Conservation (phyloP, 2,888 invertebrate genomes). For the Tineola bisselliella region DNA sequence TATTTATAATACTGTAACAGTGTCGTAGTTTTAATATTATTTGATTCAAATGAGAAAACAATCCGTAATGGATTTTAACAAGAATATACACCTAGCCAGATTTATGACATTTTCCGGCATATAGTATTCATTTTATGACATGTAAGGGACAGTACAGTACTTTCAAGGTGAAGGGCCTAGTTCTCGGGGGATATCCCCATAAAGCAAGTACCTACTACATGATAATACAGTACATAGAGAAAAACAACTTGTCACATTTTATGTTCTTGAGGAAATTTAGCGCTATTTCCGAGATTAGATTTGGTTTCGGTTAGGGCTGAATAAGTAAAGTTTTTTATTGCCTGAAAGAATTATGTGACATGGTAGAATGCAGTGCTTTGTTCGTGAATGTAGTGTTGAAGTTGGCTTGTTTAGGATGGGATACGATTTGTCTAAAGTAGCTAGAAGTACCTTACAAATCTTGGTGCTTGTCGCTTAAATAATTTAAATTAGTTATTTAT, state of each 20-base stretch:
- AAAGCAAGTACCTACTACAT: constrained; percentile 6
- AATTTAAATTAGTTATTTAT: no score
- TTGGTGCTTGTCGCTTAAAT: no score
- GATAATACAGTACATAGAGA: not conserved
- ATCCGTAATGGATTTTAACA: not conserved
- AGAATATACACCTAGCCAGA: not conserved
- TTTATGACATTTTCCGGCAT: constrained; percentile 12
- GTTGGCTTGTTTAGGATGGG: no score
- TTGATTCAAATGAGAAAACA: no score
- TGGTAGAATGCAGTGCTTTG: no score
- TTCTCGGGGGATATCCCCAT: not conserved
- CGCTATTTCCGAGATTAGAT: constrained; percentile 3
- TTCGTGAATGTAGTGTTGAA: no score
- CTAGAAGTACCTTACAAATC: no score
- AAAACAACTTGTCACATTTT: constrained; percentile 3
- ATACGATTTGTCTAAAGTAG: no score
- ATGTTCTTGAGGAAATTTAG: constrained; percentile 1
- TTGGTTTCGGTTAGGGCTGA: not conserved
- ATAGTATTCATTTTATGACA: constrained; percentile 12
- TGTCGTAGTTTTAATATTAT: no score
- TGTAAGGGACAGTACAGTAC: constrained; percentile 8
- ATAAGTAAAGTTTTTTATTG: not conserved
- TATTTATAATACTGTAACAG: no score
- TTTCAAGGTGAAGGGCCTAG: not conserved
- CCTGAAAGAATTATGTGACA: no score